A percentile compares a stretch with the other conserved stretches of the same genome.
Conservation (phyloP, 2,888 invertebrate species). For the Alloscopus bannaensis region DNA sequence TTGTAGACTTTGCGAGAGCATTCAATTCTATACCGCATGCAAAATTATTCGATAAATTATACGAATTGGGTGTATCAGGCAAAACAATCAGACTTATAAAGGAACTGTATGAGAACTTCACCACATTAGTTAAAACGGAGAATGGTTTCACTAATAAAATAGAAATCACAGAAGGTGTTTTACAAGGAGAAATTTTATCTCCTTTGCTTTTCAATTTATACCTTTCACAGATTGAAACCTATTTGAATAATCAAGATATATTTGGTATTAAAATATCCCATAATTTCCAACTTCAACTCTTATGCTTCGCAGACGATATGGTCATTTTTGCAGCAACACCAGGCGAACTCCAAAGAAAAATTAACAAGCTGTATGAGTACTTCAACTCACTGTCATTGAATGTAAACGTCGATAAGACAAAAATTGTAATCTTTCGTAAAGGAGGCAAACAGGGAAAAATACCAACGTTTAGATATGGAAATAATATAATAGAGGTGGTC, state of each 20-base stretch:
- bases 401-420: constrained; percentile 58
- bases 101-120: constrained; percentile 30
- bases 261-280: constrained; percentile 9
- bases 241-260: neutral
- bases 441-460: constrained; percentile 10
- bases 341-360: constrained; percentile 45
- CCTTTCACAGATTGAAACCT: constrained; percentile 44
- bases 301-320: constrained; percentile 59
- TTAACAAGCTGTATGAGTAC: constrained; percentile 28
- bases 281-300: constrained; percentile 21
- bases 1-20: constrained; percentile 61
- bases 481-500: constrained; percentile 40
- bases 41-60: constrained; percentile 50
- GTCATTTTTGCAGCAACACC: constrained; percentile 33
- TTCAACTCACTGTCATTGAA: constrained; percentile 15
- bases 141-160: constrained; percentile 20
- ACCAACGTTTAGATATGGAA: constrained; percentile 24
- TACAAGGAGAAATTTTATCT: constrained; percentile 51
- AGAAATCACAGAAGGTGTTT: constrained; percentile 44
- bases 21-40: constrained; percentile 51
- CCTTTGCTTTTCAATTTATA: constrained; percentile 59
- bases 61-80: constrained; percentile 35
- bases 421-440: constrained; percentile 60
- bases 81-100: constrained; percentile 49
- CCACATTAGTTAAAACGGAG: constrained; percentile 10